Evolutionary conservation across 2,888 invertebrate genomes (phyloP).

Genomic region (Venustoraphidia nigricollis): DNA sequence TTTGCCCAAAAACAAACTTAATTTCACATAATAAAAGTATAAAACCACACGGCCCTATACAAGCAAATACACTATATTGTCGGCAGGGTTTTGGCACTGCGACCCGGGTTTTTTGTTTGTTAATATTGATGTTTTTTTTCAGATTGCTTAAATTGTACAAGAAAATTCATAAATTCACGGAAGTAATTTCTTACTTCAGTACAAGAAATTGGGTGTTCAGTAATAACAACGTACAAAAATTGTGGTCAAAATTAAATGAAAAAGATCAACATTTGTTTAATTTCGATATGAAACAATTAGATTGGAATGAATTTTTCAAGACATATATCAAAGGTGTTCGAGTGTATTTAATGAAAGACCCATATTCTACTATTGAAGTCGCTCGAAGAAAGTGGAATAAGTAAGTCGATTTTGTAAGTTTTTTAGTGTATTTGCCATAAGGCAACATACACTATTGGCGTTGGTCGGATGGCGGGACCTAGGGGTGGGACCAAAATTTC

Average conservation of each 20-base stretch:
- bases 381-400: constrained; percentile 22
- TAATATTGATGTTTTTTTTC: constrained; percentile 10
- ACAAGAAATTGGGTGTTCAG: constrained; percentile 54
- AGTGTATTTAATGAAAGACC: constrained; percentile 62
- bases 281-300: constrained; percentile 52
- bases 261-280: constrained; percentile 44
- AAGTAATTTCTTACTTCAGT: constrained; percentile 61
- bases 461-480: too few relatives aligned
- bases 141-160: constrained; percentile 67
- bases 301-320: constrained; percentile 58
- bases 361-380: constrained; percentile 45
- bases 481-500: too few relatives aligned
- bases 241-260: constrained; percentile 37
- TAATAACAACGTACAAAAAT: constrained; percentile 40
- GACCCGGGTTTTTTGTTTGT: too few relatives aligned
- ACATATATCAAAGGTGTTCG: constrained; percentile 59
- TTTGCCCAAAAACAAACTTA: too few relatives aligned
- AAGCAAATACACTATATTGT: too few relatives aligned
- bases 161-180: constrained; percentile 64
- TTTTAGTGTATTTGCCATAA: too few relatives aligned
- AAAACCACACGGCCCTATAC: too few relatives aligned
- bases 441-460: too few relatives aligned
- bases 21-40: too few relatives aligned
- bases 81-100: too few relatives aligned
- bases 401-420: too few relatives aligned